Evolutionary conservation across 2,113 vertebrate species (phyloP).

Genomic region (Pithys albifrons): DNA sequence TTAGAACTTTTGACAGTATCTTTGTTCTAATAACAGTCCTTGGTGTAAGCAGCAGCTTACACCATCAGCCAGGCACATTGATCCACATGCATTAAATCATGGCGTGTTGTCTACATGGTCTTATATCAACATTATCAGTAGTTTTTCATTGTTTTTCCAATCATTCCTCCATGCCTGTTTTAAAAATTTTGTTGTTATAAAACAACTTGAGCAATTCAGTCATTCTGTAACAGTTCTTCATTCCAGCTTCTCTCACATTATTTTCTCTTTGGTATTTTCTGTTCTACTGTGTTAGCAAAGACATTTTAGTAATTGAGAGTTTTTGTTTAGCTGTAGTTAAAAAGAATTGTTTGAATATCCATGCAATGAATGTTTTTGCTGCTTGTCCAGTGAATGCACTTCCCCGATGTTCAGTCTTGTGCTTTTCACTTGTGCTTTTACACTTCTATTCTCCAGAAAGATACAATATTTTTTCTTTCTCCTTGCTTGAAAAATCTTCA

Average conservation of each 20-base stretch:
- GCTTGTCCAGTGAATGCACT: background rate
- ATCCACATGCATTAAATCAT: background rate
- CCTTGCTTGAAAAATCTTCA: background rate
- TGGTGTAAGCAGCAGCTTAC: background rate
- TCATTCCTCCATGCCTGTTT: background rate
- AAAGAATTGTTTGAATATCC: background rate
- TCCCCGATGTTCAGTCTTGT: background rate
- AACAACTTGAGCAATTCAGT: background rate
- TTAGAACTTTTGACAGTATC: background rate
- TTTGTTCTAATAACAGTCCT: background rate
- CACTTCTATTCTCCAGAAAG: background rate
- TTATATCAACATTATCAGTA: background rate
- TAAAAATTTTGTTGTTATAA: background rate
- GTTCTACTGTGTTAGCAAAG: background rate
- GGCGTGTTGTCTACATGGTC: background rate
- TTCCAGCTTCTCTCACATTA: background rate
- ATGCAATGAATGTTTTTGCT: background rate
- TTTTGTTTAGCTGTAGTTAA: background rate
- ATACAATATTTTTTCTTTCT: background rate
- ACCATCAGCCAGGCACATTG: background rate
- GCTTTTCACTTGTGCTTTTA: background rate
- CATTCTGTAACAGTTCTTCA: background rate
- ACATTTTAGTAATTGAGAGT: background rate
- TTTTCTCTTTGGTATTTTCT: background rate
- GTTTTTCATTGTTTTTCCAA: background rate